Conservation (phyloP, 1,140 invertebrate genomes). For the Drosophila chauvacae region DNA sequence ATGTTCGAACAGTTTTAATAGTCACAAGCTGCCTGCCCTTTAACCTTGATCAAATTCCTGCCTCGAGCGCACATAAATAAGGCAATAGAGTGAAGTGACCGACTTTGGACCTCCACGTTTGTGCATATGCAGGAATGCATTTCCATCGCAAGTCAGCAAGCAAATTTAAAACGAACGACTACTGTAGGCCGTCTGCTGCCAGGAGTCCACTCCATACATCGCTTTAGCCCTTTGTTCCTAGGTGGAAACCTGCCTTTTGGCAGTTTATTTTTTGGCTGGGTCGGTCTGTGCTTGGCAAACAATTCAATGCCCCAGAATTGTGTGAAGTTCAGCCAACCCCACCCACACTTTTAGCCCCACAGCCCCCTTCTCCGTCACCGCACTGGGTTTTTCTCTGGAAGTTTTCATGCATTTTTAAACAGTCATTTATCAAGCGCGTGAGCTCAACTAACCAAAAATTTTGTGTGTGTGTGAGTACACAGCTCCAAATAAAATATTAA, state of each 20-base stretch:
- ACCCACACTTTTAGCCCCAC: neutral
- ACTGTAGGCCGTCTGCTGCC: conserved; percentile 20
- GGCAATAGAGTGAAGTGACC: conserved; percentile 13
- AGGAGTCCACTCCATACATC: conserved; percentile 1
- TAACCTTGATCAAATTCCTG: conserved; percentile 7
- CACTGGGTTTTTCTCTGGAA: conserved; percentile 13
- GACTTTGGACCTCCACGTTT: conserved; percentile 13
- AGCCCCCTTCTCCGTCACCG: no score
- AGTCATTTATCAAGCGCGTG: conserved; percentile 71
- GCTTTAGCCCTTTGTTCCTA: conserved; percentile 9
- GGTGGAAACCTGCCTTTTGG: conserved; percentile 17
- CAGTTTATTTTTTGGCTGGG: conserved; percentile 14
- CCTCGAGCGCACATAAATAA: neutral
- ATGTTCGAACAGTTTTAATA: neutral
- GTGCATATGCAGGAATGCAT: conserved; percentile 15
- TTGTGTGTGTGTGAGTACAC: conserved; percentile 5
- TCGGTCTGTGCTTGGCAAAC: conserved; percentile 25
- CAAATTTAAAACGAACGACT: conserved; percentile 55
- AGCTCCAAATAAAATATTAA: neutral
- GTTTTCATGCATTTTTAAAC: conserved; percentile 73
- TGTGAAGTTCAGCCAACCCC: neutral
- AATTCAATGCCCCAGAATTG: conserved; percentile 39
- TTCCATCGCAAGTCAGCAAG: conserved; percentile 21
- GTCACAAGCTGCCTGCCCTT: neutral
- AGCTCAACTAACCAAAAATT: conserved; percentile 43